Percentiles rank a stretch among this genome's conserved stretches.
These are phyloP conservation scores for Cuniculus paca DNA, from an alignment of 2,797 vertebrate species.

Conservation along the genomic window DNA sequence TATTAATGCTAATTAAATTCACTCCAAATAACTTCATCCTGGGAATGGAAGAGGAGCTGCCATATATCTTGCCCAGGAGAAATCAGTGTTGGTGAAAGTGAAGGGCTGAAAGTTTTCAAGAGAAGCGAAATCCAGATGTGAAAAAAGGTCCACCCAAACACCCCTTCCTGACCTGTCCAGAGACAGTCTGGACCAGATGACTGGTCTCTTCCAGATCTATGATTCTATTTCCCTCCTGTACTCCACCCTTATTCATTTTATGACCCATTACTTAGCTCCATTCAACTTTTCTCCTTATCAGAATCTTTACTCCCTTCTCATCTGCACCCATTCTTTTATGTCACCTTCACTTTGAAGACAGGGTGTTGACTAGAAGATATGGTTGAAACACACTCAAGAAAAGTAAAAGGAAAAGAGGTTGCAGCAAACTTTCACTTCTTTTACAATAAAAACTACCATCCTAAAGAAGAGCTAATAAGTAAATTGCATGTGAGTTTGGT, in stretches of 20 bases:
- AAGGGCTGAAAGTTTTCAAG: slow-evolving; percentile 61
- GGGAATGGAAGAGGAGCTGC: slow-evolving; percentile 40
- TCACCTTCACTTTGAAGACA: not conserved
- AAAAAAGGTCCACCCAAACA: slow-evolving; percentile 66
- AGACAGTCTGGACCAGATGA: slow-evolving; percentile 57
- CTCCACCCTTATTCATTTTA: slow-evolving; percentile 45
- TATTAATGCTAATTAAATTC: slow-evolving; percentile 67
- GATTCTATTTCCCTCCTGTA: slow-evolving; percentile 51
- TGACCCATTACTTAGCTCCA: slow-evolving; percentile 24
- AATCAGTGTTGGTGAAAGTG: slow-evolving; percentile 61
- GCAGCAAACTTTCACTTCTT: slow-evolving; percentile 32
- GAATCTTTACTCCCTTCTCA: not conserved
- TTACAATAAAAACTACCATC: slow-evolving; percentile 11
- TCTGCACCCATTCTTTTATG: not conserved
- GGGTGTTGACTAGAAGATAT: not conserved
- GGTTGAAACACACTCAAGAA: not conserved
- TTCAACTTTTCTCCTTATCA: not conserved
- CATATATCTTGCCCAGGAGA: slow-evolving; percentile 8
- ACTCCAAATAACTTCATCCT: slow-evolving; percentile 48
- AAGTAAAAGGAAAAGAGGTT: not conserved
- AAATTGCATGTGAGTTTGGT: slow-evolving; percentile 28
- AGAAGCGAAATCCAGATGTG: slow-evolving; percentile 69
- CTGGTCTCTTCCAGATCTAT: slow-evolving; percentile 65
- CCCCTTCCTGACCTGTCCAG: slow-evolving; percentile 70
- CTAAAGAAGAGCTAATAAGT: slow-evolving; percentile 47